Percentiles rank a stretch among this genome's conserved stretches.
Evolutionary conservation across 2,113 vertebrate genomes (phyloP).

Genomic region (Chaetodon trifascialis): DNA sequence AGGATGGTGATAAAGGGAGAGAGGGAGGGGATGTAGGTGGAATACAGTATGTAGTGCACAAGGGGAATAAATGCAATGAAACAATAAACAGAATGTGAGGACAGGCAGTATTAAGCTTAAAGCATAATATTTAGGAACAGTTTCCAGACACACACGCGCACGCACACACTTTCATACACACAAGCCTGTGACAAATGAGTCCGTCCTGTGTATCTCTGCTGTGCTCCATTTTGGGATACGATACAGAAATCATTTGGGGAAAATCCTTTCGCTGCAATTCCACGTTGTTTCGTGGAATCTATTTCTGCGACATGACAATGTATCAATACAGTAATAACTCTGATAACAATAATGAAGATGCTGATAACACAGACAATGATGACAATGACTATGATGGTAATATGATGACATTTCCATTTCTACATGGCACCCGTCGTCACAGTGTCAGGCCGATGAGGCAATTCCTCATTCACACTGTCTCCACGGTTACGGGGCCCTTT

Average conservation of each 20-base stretch:
- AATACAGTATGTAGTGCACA: background rate
- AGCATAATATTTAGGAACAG: background rate
- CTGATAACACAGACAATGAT: too few species aligned
- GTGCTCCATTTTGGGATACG: background rate
- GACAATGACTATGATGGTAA: background rate
- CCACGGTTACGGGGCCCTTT: slow-evolving; percentile 89
- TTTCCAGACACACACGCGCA: too few species aligned
- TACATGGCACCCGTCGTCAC: slow-evolving; percentile 70
- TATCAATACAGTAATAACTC: background rate
- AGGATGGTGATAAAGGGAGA: background rate
- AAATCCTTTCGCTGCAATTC: background rate
- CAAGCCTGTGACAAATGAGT: background rate
- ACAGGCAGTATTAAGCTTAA: slow-evolving; percentile 3
- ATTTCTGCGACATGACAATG: background rate
- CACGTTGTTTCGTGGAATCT: background rate
- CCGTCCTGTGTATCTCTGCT: background rate
- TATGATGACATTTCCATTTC: slow-evolving; percentile 44
- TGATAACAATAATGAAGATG: too few species aligned
- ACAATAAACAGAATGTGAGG: background rate
- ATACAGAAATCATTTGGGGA: background rate
- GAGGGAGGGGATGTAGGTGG: background rate
- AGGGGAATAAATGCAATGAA: background rate
- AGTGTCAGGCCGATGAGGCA: slow-evolving; percentile 83
- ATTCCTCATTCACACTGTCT: slow-evolving; percentile 90
- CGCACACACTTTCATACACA: too few species aligned